phyloP scores from a whole-genome alignment of 2,113 vertebrate species.

The Tragulus kanchil region DNA sequence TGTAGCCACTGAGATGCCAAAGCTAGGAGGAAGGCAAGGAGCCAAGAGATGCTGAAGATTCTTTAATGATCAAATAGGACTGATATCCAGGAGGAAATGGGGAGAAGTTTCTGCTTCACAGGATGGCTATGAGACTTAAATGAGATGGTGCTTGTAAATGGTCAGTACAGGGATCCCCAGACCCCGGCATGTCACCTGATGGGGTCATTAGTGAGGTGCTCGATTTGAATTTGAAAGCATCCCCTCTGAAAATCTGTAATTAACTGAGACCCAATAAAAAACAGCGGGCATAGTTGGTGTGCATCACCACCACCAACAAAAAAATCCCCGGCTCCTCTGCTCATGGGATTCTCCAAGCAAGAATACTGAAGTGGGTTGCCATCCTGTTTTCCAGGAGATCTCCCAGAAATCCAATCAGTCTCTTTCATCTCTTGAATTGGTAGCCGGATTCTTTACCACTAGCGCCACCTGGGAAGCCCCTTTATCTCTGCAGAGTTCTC shows the following conservation, averaged over 20 bases:
- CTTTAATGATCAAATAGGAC: background rate
- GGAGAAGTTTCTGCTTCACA: background rate
- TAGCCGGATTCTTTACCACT: background rate
- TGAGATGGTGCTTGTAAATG: background rate
- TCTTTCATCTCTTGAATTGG: background rate
- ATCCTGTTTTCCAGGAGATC: background rate
- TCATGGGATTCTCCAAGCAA: background rate
- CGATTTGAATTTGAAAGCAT: background rate
- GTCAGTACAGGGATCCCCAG: background rate
- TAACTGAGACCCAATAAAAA: background rate
- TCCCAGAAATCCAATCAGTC: background rate
- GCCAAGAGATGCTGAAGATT: background rate
- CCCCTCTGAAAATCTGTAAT: background rate
- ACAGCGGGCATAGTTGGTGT: background rate
- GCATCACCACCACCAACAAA: background rate
- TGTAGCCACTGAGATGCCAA: background rate
- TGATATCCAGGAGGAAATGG: background rate
- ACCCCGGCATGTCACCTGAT: background rate
- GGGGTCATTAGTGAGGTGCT: background rate
- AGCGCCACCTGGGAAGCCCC: background rate
- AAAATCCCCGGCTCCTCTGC: background rate
- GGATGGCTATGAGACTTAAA: background rate
- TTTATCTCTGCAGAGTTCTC: background rate
- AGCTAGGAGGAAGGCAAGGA: background rate
- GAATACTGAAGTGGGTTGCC: background rate